Conservation (phyloP, 2,888 invertebrate species). For the Halictus ligatus region DNA sequence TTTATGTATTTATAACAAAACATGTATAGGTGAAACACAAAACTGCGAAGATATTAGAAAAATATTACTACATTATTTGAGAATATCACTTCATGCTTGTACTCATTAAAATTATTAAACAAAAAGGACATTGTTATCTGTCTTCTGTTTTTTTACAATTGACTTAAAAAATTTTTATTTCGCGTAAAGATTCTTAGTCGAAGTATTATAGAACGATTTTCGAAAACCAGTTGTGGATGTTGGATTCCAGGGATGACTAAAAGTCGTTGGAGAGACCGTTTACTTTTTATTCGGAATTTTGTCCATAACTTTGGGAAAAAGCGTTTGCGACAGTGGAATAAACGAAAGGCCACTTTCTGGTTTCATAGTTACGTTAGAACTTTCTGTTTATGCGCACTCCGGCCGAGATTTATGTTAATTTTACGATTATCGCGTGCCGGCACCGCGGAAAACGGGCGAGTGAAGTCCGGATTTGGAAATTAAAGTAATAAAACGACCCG, state of each 20-base stretch:
- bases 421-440: constrained; percentile 4
- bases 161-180: not conserved
- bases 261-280: not conserved
- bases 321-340: not conserved
- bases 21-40: not conserved
- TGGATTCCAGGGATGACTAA: not conserved
- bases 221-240: not conserved
- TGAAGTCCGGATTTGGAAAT: not conserved
- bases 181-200: too few species aligned
- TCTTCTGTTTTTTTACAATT: not conserved
- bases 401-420: constrained; percentile 9
- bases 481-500: constrained; percentile 10
- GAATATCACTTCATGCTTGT: not conserved
- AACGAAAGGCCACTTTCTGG: not conserved
- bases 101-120: not conserved
- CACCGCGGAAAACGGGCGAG: not conserved
- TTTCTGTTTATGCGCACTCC: not conserved
- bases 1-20: too few species aligned
- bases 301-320: not conserved
- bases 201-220: not conserved
- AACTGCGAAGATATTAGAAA: not conserved
- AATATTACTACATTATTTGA: not conserved
- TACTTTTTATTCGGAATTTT: not conserved
- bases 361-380: constrained; percentile 10
- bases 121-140: too few species aligned